Evolutionary conservation across 2,888 invertebrate genomes (phyloP).

Genomic region (Isotomurus palustris): DNA sequence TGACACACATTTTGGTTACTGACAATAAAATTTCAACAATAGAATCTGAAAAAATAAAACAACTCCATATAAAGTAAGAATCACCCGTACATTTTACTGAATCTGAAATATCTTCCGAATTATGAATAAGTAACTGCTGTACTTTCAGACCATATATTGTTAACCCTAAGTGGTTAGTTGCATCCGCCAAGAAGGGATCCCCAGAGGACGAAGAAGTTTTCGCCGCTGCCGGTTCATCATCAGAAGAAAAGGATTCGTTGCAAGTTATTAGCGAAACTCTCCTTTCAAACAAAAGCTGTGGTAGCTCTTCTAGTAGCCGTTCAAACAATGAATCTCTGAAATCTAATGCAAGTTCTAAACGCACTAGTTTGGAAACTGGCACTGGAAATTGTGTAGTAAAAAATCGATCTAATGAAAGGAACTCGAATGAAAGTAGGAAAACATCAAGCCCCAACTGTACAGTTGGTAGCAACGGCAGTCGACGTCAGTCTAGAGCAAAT

Average conservation of each 20-base stretch:
- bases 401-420: too few relatives aligned
- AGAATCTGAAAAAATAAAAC: constrained; percentile 56
- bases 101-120: too few relatives aligned
- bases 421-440: too few relatives aligned
- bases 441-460: neutral
- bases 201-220: constrained; percentile 58
- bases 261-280: neutral
- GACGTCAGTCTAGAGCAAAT: too few relatives aligned
- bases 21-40: constrained; percentile 53
- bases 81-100: too few relatives aligned
- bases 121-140: constrained; percentile 8
- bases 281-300: neutral
- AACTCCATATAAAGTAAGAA: too few relatives aligned
- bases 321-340: neutral
- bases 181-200: constrained; percentile 62
- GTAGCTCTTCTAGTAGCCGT: neutral
- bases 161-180: constrained; percentile 67
- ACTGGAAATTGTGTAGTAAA: too few relatives aligned
- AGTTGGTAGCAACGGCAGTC: too few relatives aligned
- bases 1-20: constrained; percentile 76
- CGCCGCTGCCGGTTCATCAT: too few relatives aligned
- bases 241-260: neutral
- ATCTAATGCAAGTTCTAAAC: neutral
- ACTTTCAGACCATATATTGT: constrained; percentile 59
- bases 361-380: too few relatives aligned